phyloP scores from a whole-genome alignment of 1,140 invertebrate species.

The Amphibalanus amphitrite region DNA sequence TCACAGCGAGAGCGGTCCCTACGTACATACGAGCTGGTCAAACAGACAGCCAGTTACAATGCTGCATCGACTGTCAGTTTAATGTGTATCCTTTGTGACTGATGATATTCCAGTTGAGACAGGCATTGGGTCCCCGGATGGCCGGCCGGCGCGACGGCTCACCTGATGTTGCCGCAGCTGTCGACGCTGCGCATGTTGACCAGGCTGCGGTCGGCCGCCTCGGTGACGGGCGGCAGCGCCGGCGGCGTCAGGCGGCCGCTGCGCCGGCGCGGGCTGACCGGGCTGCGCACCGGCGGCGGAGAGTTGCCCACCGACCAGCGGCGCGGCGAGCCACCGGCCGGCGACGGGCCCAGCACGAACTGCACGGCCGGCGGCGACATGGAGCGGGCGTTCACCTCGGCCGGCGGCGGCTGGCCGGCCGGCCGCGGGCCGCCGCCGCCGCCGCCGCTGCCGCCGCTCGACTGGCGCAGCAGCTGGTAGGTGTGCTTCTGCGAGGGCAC shows the following conservation, averaged over 20 bases:
- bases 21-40: too few species aligned
- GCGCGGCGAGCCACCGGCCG: background rate
- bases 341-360: background rate
- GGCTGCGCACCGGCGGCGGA: background rate
- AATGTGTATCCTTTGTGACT: too few species aligned
- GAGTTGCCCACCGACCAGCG: background rate
- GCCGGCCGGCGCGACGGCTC: conserved; percentile 2
- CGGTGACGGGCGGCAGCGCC: background rate
- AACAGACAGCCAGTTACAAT: too few species aligned
- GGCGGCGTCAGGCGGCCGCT: background rate
- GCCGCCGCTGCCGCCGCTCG: background rate
- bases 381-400: background rate
- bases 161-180: conserved; percentile 12
- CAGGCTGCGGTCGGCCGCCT: background rate
- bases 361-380: conserved; percentile 1
- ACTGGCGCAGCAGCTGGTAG: conserved; percentile 16
- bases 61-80: too few species aligned
- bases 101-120: too few species aligned
- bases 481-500: conserved; percentile 25
- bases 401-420: too few species aligned
- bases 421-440: too few species aligned
- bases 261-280: background rate
- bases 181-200: conserved; percentile 9
- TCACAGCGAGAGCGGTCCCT: too few species aligned
- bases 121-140: too few species aligned